phyloP scores from a whole-genome alignment of 2,797 vertebrate genomes.

The Mastacembelus armatus region DNA sequence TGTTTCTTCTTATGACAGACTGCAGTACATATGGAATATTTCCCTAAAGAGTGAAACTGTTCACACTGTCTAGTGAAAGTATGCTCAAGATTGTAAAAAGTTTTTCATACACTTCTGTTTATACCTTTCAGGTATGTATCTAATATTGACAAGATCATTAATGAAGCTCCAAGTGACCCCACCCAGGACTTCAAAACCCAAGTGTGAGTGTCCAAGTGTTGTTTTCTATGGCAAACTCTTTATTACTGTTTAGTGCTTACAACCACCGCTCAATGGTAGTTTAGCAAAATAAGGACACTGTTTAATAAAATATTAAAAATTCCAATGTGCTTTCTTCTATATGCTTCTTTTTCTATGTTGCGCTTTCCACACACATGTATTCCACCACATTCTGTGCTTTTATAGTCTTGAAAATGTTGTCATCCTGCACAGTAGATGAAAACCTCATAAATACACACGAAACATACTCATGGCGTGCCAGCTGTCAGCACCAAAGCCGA shows the following conservation, averaged over 20 bases:
- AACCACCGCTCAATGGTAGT: background rate
- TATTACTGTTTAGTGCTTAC: background rate
- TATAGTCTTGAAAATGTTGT: conserved; percentile 2
- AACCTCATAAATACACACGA: conserved; percentile 1
- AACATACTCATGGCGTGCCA: background rate
- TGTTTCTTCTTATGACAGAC: background rate
- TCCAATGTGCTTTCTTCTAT: background rate
- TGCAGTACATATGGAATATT: background rate
- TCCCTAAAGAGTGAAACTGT: background rate
- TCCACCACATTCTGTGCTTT: background rate
- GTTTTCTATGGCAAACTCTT: background rate
- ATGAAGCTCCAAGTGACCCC: conserved; percentile 92
- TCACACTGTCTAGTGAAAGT: background rate
- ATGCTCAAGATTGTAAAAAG: background rate
- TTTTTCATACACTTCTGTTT: conserved; percentile 6
- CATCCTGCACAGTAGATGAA: conserved; percentile 1
- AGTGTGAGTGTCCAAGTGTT: conserved; percentile 86
- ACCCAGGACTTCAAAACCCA: conserved; percentile 99
- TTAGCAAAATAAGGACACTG: background rate
- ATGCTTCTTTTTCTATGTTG: background rate
- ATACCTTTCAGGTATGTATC: conserved; percentile 91
- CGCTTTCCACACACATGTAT: background rate
- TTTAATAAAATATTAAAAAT: conserved; percentile 15
- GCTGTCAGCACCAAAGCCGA: conserved; percentile 8
- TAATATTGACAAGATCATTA: conserved; percentile 94